Evolutionary conservation across 2,797 vertebrate genomes (phyloP), one percentile per base, ranked within the genome.

Genomic region (Erpetoichthys calabaricus): DNA sequence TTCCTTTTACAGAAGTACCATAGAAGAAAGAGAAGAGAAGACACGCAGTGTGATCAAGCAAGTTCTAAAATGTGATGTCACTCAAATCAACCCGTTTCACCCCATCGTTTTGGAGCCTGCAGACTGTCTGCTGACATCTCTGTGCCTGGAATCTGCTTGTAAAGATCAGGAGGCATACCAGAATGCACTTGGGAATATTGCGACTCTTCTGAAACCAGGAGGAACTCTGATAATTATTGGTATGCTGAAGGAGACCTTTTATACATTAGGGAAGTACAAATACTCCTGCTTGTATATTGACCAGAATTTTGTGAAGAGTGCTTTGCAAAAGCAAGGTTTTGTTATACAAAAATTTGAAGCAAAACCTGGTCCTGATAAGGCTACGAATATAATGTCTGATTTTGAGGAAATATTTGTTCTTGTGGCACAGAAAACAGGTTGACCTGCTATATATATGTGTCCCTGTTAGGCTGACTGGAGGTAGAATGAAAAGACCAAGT

Each of bases 71-170:
- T 80, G 75, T 10, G 75, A 83, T 0, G 69, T 82, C 51, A 73
- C 67, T 0, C 67, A 71, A 61, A 73, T 70, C 42, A 75, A 64
- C 59, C 76, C 71, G 0, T 66, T 81, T 55, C 63, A 68, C 0
- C 55, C 65, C 0, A 2, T 68, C 4, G 45, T 44, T 4, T 5
- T 76, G 46, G 68, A 65, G 10, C 63, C 2, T 0, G 80, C 72
- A 1, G 72, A 81, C 57, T 79, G 76, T 44, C 46, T 75, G 47
- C 64, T 80, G n/a, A 75, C 73, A 42, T 65, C 64, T 0, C 61
- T 77, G 45, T 84, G 79, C 58, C 65, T 80, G 47, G 74, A 74
- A 4, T 69, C 71, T 0, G 76, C 78, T n/a, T 78, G 75, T 64
- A 69, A 72, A 1, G 73, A 75, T 62, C 57, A 60, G 4, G 56